phyloP scores from a whole-genome alignment of 2,113 vertebrate species.

The Talpa occidentalis region DNA sequence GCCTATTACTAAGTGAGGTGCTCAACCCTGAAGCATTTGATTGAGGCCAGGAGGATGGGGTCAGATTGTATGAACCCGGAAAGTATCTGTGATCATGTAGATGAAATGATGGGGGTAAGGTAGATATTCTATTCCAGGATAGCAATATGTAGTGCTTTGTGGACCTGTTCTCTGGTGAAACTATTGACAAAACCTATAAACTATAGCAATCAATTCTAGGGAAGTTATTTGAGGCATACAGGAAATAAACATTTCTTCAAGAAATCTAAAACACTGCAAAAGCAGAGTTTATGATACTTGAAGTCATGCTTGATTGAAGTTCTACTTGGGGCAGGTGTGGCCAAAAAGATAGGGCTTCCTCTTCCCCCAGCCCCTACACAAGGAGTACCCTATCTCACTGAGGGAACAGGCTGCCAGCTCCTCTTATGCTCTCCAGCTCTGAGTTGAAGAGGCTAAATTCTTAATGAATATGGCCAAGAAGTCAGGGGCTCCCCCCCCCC shows the following conservation, averaged over 20 bases:
- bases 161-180: not conserved
- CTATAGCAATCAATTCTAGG: not conserved
- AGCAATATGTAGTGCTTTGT: not conserved
- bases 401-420: not conserved
- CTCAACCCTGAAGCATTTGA: not conserved
- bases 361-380: not conserved
- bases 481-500: not conserved
- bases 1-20: not conserved
- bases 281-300: not conserved
- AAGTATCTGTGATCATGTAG: not conserved
- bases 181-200: not conserved
- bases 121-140: not conserved
- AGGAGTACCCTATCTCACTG: not conserved
- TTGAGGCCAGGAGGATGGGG: not conserved
- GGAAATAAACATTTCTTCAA: not conserved
- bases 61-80: slow-evolving; percentile 1
- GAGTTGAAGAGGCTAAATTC: not conserved
- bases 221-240: not conserved
- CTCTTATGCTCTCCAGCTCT: not conserved
- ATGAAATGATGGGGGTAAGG: not conserved
- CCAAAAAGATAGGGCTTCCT: not conserved
- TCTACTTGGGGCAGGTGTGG: not conserved
- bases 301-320: not conserved
- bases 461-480: not conserved
- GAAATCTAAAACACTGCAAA: not conserved